phyloP scores from a whole-genome alignment of 1,140 invertebrate genomes.

The Papilio polyxenes region DNA sequence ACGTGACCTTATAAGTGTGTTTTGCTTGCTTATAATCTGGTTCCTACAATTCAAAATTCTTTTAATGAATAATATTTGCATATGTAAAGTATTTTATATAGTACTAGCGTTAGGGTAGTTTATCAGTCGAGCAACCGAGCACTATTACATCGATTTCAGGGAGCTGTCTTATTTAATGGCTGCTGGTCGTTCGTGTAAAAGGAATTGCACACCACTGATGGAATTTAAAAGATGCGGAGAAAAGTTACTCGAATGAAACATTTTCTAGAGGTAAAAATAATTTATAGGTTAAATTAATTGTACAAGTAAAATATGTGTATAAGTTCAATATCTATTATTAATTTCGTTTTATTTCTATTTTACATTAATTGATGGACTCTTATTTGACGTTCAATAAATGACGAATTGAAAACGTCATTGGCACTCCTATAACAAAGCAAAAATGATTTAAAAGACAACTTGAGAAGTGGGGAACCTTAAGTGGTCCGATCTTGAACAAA shows the following conservation, averaged over 20 bases:
- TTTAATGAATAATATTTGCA: not conserved
- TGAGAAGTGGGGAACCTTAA: not conserved
- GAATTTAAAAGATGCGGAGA: not conserved
- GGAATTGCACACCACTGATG: slow-evolving; percentile 21
- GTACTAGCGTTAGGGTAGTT: not conserved
- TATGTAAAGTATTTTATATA: not conserved
- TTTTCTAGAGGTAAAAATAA: not conserved
- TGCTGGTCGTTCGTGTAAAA: slow-evolving; percentile 29
- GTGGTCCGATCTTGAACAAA: not conserved
- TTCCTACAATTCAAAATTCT: not conserved
- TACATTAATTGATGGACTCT: not conserved
- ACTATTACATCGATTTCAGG: not conserved
- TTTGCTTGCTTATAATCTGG: too few relatives aligned
- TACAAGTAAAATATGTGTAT: not conserved
- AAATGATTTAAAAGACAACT: slow-evolving; percentile 4
- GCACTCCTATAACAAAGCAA: not conserved
- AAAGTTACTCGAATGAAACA: not conserved
- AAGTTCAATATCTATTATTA: not conserved
- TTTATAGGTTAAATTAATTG: not conserved
- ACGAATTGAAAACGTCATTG: slow-evolving; percentile 3
- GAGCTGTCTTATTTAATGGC: slow-evolving; percentile 28
- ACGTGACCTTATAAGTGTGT: not conserved
- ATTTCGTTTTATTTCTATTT: too few relatives aligned
- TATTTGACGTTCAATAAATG: not conserved
- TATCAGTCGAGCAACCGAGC: not conserved